Evolutionary conservation across 2,797 vertebrate species (phyloP), one percentile per base, ranked within the genome.

Genomic region (Falco concolor): DNA sequence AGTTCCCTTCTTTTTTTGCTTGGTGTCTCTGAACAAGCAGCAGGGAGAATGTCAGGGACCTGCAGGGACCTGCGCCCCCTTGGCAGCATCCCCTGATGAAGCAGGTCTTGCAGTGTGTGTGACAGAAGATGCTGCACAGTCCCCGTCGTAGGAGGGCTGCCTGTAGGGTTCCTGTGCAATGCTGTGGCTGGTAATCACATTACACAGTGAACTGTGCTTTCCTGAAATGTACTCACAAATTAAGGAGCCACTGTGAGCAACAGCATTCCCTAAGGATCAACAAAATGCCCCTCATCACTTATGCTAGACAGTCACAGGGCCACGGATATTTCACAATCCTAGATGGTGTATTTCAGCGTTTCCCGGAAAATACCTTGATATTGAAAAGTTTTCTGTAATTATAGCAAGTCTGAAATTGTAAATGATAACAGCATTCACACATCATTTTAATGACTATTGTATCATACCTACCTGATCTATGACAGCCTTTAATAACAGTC

Each of bases 151-250:
- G 32, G 3, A 22, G 20, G 30, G 61, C 8, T 20, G 28, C 16
- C 16, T 2, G 18, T 22, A 5, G 60, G 8, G 38, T 2, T 16
- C 52, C 14, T 0, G 2, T 10, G 40, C 59, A 22, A 2, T 0
- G 4, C 36, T 11, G 19, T 2, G 3, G 30, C 53, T 8, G 13
- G 20, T 13, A 21, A 61, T 15, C 4, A 2, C 18, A 0, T 36
- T 19, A 40, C 40, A 25, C 11, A 22, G 13, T 56, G 34, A 40
- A 23, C 36, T 15, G 10, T 14, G 59, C 47, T 21, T 36, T 36
- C 44, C 78, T 45, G 85, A 44, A 36, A 6, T 6, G 18, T 19
- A 12, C 8, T 78, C 36, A 17, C 42, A 47, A 36, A 32, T 28
- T 22, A 68, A 40, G 38, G 59, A 78, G 19, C 21, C 24, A 3